A percentile compares a stretch with the other conserved stretches of the same genome.
Evolutionary conservation across 2,113 vertebrate species (phyloP).

Genomic region (Heterotilapia buettikoferi): DNA sequence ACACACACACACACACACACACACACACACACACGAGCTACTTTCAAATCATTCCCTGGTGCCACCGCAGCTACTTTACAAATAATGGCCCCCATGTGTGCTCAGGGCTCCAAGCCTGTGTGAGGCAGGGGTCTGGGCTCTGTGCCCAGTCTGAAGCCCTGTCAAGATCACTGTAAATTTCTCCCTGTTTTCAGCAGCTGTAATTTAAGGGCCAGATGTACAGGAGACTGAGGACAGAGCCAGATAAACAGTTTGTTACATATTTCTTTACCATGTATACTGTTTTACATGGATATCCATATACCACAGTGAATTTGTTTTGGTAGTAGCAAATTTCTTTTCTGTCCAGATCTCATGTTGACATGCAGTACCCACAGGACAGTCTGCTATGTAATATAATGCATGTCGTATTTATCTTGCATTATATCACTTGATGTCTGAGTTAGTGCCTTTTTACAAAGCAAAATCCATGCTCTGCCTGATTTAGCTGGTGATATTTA

Average conservation of each 20-base stretch:
- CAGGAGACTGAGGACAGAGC: constrained; percentile 57
- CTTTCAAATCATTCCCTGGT: constrained; percentile 68
- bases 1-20: background rate
- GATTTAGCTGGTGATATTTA: background rate
- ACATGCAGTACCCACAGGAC: background rate
- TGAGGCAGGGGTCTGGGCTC: constrained; percentile 68
- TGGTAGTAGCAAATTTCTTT: background rate
- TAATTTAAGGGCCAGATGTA: constrained; percentile 76
- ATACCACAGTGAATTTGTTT: background rate
- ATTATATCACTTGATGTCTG: background rate
- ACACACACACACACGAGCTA: background rate
- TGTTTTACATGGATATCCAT: constrained; percentile 5
- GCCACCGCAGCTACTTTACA: constrained; percentile 73
- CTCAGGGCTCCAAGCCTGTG: constrained; percentile 63
- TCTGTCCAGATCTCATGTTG: background rate
- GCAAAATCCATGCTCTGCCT: background rate
- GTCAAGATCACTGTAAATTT: constrained; percentile 75
- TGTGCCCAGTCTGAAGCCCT: constrained; percentile 69
- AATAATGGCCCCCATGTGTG: constrained; percentile 74
- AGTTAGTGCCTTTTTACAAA: background rate
- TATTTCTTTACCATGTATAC: constrained; percentile 44
- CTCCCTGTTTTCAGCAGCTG: constrained; percentile 66
- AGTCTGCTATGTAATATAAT: background rate
- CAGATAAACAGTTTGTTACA: constrained; percentile 65
- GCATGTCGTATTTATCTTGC: background rate